phyloP scores from a whole-genome alignment of 2,113 vertebrate genomes.

The Dendropsophus ebraccatus region DNA sequence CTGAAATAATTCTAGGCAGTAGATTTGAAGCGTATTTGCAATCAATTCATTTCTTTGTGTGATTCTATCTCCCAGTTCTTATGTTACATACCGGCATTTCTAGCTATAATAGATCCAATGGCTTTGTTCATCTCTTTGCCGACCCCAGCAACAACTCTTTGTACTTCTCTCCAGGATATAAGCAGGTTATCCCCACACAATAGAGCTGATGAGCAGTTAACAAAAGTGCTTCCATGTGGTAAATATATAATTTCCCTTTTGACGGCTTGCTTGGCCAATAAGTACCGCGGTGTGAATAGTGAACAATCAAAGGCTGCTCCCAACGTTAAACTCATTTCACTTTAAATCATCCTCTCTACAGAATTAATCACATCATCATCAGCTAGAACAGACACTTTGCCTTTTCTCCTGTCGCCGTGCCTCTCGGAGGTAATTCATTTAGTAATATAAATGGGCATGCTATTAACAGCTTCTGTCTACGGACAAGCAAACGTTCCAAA shows the following conservation, averaged over 20 bases:
- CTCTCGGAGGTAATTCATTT: constrained; percentile 55
- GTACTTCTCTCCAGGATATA: not conserved
- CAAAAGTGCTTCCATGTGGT: constrained; percentile 6
- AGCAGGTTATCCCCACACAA: constrained; percentile 20
- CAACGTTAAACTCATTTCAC: constrained; percentile 53
- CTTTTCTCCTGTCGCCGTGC: constrained; percentile 41
- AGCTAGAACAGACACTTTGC: constrained; percentile 44
- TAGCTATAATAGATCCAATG: not conserved
- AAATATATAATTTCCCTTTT: constrained; percentile 42
- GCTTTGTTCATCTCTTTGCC: not conserved
- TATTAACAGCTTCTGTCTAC: constrained; percentile 48
- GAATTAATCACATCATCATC: constrained; percentile 56
- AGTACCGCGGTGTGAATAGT: constrained; percentile 23
- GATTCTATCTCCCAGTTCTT: not conserved
- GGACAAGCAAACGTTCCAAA: not conserved
- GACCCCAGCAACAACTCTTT: not conserved
- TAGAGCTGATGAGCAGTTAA: not conserved
- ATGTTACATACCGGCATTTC: not conserved
- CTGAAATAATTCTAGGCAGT: not conserved
- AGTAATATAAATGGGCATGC: constrained; percentile 47
- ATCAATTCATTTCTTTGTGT: not conserved
- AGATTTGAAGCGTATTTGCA: not conserved
- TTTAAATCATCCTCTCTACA: constrained; percentile 42
- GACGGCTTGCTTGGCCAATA: constrained; percentile 28
- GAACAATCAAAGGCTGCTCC: constrained; percentile 42